phyloP scores from a whole-genome alignment of 2,113 vertebrate genomes.

The Spilogale gracilis region DNA sequence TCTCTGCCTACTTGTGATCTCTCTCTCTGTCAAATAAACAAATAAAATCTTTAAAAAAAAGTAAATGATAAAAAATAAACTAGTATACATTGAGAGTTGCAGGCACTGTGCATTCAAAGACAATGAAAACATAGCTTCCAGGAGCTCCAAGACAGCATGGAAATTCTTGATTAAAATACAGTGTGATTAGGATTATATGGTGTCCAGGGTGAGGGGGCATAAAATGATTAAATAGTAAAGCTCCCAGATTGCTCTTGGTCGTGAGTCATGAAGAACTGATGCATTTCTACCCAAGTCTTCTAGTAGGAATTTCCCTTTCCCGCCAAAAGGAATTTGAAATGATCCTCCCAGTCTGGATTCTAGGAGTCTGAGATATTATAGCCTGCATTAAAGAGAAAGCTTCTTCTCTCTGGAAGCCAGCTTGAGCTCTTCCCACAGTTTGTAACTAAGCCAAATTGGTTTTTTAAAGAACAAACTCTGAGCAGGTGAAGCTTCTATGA shows the following conservation, averaged over 20 bases:
- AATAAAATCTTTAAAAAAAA: not conserved
- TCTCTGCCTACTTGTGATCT: too few species aligned
- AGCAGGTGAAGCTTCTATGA: not conserved
- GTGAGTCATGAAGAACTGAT: not conserved
- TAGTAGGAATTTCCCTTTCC: constrained; percentile 1
- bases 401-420: not conserved
- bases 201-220: not conserved
- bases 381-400: not conserved
- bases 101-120: not conserved
- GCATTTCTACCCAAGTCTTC: not conserved
- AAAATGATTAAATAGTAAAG: not conserved
- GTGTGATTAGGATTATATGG: not conserved
- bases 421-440: not conserved
- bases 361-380: not conserved
- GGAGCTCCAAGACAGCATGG: not conserved
- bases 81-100: not conserved
- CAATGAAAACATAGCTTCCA: not conserved
- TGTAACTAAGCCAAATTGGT: not conserved
- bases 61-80: not conserved
- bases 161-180: not conserved
- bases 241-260: not conserved
- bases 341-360: not conserved
- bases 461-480: constrained; percentile 14
- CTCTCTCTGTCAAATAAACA: too few species aligned
- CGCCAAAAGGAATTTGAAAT: not conserved